phyloP scores from a whole-genome alignment of 1,140 invertebrate genomes.

The Asobara japonica region DNA sequence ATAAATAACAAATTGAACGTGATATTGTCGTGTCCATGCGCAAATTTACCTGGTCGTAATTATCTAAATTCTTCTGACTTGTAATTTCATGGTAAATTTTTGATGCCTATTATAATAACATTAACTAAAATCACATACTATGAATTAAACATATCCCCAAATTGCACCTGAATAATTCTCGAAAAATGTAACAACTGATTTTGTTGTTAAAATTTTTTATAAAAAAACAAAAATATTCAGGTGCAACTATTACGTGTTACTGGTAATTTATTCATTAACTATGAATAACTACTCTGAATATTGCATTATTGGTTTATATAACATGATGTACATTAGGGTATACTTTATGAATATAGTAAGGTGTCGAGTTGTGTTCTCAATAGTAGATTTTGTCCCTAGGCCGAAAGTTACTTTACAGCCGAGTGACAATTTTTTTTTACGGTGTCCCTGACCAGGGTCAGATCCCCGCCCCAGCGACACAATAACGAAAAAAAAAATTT shows the following conservation, averaged over 20 bases:
- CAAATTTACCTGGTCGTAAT: not conserved
- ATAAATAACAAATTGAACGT: constrained; percentile 17
- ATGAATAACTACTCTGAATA: constrained; percentile 5
- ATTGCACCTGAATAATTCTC: constrained; percentile 41
- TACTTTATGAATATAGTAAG: not conserved
- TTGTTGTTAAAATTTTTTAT: not conserved
- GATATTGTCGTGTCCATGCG: constrained; percentile 25
- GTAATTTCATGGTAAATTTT: constrained; percentile 15
- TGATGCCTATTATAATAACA: constrained; percentile 38
- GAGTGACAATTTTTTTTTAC: too few species aligned
- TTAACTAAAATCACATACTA: constrained; percentile 56
- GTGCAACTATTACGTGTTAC: not conserved
- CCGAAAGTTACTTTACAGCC: too few species aligned
- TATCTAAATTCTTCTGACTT: not conserved
- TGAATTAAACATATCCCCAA: constrained; percentile 47
- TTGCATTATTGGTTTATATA: not conserved
- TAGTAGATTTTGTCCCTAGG: too few species aligned
- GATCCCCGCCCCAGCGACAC: too few species aligned
- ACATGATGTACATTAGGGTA: not conserved
- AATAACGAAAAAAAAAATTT: too few species aligned
- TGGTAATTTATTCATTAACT: not conserved
- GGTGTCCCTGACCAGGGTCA: too few species aligned
- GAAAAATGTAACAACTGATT: not conserved
- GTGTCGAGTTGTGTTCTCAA: not conserved
- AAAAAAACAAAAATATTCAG: constrained; percentile 10